A percentile compares a stretch with the other conserved stretches of the same genome.
These are phyloP conservation scores for Mactra quadrangularis DNA, from an alignment of 1,140 invertebrate genomes.

Conservation along the genomic window DNA sequence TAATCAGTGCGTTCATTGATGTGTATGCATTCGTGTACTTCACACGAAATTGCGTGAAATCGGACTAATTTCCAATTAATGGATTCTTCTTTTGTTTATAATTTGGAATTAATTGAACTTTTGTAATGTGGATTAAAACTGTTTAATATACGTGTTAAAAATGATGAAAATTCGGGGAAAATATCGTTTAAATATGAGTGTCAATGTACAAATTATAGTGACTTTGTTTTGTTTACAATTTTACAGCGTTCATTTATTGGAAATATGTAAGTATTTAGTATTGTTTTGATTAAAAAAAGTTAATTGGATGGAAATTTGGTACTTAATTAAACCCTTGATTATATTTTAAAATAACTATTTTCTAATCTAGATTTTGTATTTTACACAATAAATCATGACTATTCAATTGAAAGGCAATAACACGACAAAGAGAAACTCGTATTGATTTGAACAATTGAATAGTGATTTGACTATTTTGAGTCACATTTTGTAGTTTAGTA, in stretches of 20 bases:
- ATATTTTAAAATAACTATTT: too few relatives aligned
- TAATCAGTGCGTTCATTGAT: constrained; percentile 38
- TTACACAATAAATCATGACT: too few relatives aligned
- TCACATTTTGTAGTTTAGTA: too few relatives aligned
- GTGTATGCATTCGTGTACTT: constrained; percentile 25
- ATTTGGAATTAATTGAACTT: constrained; percentile 14
- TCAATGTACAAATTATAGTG: constrained; percentile 12
- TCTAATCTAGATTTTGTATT: too few relatives aligned
- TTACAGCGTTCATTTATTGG: constrained; percentile 1
- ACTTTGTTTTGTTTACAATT: constrained; percentile 44
- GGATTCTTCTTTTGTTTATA: constrained; percentile 3
- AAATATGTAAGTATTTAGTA: constrained; percentile 18
- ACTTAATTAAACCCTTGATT: too few relatives aligned
- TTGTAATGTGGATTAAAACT: constrained; percentile 30
- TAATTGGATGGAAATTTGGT: too few relatives aligned
- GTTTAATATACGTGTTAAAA: constrained; percentile 20
- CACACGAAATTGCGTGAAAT: constrained; percentile 31
- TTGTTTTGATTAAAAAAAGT: too few relatives aligned
- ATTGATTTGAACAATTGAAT: too few relatives aligned
- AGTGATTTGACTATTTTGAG: too few relatives aligned
- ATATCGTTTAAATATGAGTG: background rate
- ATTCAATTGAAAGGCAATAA: too few relatives aligned
- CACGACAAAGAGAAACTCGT: too few relatives aligned
- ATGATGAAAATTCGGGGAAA: constrained; percentile 17
- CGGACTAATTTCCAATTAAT: constrained; percentile 32